A percentile compares a stretch with the other conserved stretches of the same genome.
Evolutionary conservation across 1,140 invertebrate species (phyloP).

Genomic region (Tetraneura akinire): DNA sequence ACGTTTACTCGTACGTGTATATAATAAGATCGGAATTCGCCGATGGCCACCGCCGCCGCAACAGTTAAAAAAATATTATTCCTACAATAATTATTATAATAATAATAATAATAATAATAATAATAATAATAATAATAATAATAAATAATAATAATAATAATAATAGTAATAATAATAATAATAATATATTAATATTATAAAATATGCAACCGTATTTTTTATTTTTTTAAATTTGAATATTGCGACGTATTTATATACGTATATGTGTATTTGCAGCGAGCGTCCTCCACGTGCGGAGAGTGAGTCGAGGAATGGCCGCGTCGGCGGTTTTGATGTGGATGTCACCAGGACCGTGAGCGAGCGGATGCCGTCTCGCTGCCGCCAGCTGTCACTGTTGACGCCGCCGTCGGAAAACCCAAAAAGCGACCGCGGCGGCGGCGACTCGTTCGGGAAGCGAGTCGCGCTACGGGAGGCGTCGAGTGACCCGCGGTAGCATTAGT

Average conservation of each 20-base stretch:
- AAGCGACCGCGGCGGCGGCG: no score
- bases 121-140: no score
- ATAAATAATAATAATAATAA: no score
- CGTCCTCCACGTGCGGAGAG: not conserved
- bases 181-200: no score
- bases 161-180: no score
- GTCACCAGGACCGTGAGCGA: not conserved
- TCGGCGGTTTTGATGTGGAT: not conserved
- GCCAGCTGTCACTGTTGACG: not conserved
- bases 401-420: not conserved
- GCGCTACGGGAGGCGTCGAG: not conserved
- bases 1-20: not conserved
- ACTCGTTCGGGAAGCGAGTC: not conserved
- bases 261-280: not conserved
- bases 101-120: no score
- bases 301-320: not conserved
- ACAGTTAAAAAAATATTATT: slow-evolving; percentile 16
- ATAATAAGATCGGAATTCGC: slow-evolving; percentile 28
- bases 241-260: no score
- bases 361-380: not conserved
- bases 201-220: no score
- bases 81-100: no score
- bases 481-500: not conserved
- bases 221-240: no score
- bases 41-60: not conserved